Percentiles rank a stretch among this genome's conserved stretches.
These are phyloP conservation scores for Furcifer pardalis DNA, from an alignment of 2,797 vertebrate genomes.

Conservation along the genomic window DNA sequence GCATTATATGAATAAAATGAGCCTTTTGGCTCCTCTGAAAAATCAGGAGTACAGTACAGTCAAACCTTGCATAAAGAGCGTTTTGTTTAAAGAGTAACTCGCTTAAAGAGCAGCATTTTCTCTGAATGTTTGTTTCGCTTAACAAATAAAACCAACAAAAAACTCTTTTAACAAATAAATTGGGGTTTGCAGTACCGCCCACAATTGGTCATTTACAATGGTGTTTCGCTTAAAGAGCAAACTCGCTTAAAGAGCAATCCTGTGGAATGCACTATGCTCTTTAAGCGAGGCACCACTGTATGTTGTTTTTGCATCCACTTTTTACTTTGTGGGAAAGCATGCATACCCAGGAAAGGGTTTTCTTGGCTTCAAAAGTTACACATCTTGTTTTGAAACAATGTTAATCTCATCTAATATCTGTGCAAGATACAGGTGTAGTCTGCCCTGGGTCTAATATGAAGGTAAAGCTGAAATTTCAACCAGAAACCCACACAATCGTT, in stretches of 20 bases:
- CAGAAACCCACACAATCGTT: constrained; percentile 22
- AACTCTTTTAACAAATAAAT: too few species aligned
- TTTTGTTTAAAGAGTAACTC: too few species aligned
- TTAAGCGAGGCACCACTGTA: too few species aligned
- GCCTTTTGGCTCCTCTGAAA: neutral
- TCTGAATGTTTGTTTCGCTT: too few species aligned
- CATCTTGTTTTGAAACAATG: neutral
- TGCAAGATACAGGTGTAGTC: neutral
- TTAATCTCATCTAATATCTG: neutral
- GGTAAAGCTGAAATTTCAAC: neutral
- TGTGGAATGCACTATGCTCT: too few species aligned
- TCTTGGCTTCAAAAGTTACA: neutral
- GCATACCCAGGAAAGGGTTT: neutral
- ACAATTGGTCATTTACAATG: too few species aligned
- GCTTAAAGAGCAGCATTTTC: too few species aligned
- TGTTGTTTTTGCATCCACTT: neutral
- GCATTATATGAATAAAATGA: neutral
- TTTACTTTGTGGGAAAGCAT: neutral
- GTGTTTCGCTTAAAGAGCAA: too few species aligned
- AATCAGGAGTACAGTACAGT: neutral
- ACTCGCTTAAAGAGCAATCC: too few species aligned
- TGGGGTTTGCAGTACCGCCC: too few species aligned
- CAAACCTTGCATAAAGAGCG: too few species aligned
- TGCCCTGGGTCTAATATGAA: constrained; percentile 1
- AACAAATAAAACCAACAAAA: too few species aligned